These are phyloP conservation scores for Oligia strigilis DNA, from an alignment of 2,888 invertebrate species.

Conservation along the genomic window DNA sequence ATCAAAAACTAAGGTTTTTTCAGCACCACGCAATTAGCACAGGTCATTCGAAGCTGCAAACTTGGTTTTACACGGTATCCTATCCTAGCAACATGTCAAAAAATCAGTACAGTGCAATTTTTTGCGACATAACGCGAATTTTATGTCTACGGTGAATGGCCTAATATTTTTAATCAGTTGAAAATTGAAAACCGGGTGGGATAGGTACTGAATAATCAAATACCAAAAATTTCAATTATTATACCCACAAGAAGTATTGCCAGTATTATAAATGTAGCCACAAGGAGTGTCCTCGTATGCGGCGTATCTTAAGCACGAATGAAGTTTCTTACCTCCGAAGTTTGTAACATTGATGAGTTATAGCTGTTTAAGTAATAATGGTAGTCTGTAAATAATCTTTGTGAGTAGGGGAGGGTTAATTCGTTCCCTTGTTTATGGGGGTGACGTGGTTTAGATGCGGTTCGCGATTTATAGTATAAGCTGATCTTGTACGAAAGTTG, in stretches of 20 bases:
- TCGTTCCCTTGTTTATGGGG: constrained; percentile 45
- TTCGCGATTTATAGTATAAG: constrained; percentile 33
- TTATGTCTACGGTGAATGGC: not conserved
- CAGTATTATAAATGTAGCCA: not conserved
- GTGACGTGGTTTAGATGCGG: constrained; percentile 40
- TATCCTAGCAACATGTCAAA: not conserved
- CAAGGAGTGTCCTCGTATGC: not conserved
- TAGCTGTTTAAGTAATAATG: constrained; percentile 55
- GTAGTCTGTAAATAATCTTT: constrained; percentile 50
- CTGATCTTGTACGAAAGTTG: constrained; percentile 12
- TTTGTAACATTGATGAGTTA: constrained; percentile 58
- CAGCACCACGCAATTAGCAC: too few species aligned
- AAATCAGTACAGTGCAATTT: not conserved
- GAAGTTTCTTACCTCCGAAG: constrained; percentile 48
- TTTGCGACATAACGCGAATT: not conserved
- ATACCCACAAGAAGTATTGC: not conserved
- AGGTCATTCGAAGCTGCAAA: not conserved
- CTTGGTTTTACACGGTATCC: not conserved
- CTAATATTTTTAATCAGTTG: not conserved
- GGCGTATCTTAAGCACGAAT: constrained; percentile 26
- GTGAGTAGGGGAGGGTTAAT: constrained; percentile 48
- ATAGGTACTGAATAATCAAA: not conserved
- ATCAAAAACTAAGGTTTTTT: too few species aligned
- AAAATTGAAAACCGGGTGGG: not conserved
- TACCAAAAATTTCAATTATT: not conserved